A percentile compares a stretch with the other conserved stretches of the same genome.
These are phyloP conservation scores for Phortica okadai DNA, from an alignment of 2,888 invertebrate species.

Conservation along the genomic window DNA sequence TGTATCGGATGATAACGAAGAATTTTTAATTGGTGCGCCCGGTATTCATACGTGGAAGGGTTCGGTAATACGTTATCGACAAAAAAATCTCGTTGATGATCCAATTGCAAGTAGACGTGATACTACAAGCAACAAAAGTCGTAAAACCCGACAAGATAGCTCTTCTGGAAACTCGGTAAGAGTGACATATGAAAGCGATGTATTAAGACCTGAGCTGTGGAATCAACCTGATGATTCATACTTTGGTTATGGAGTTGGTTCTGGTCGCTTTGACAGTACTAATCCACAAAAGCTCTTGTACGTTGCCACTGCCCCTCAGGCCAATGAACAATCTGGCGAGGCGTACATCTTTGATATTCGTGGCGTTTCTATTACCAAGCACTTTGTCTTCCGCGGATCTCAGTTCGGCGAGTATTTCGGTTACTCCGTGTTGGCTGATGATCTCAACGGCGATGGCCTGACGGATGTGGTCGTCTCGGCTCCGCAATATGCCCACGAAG, in stretches of 20 bases:
- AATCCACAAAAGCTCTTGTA: conserved; percentile 66
- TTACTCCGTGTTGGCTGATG: conserved; percentile 79
- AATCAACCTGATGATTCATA: conserved; percentile 74
- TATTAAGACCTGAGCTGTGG: conserved; percentile 71
- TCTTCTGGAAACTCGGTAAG: conserved; percentile 49
- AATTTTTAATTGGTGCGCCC: conserved; percentile 75
- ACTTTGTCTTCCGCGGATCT: conserved; percentile 75
- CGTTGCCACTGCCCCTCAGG: conserved; percentile 76
- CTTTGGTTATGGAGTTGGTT: conserved; percentile 75
- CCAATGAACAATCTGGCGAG: conserved; percentile 75
- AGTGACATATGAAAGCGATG: conserved; percentile 60
- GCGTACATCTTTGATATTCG: conserved; percentile 73
- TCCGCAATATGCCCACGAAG: conserved; percentile 76
- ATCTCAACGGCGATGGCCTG: conserved; percentile 80
- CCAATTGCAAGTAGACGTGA: conserved; percentile 74
- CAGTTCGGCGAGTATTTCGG: conserved; percentile 83
- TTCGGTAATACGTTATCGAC: conserved; percentile 72
- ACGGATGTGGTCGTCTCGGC: conserved; percentile 83
- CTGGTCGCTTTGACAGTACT: conserved; percentile 73
- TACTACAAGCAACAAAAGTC: conserved; percentile 48
- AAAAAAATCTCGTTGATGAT: conserved; percentile 60
- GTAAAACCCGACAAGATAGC: conserved; percentile 40
- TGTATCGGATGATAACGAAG: conserved; percentile 73
- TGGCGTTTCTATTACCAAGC: conserved; percentile 64
- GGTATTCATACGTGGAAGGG: conserved; percentile 75